Percentiles rank a stretch among this genome's conserved stretches.
Conservation (phyloP, 2,113 vertebrate genomes). For the Edolisoma coerulescens region DNA sequence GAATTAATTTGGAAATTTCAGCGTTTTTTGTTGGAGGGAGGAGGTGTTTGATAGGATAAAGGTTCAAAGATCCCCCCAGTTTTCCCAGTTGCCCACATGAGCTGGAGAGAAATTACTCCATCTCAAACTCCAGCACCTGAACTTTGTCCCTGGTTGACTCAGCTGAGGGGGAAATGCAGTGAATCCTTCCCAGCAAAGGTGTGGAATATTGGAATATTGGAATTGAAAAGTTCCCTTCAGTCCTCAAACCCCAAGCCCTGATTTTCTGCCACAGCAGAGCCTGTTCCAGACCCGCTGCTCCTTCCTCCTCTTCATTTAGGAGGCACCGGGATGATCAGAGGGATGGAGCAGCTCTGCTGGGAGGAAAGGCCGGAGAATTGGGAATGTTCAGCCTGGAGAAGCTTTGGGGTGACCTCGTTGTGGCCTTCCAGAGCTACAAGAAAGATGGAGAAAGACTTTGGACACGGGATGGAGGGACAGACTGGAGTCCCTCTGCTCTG, state of each 20-base stretch:
- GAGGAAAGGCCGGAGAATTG: not conserved
- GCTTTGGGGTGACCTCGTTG: not conserved
- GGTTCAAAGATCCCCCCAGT: not conserved
- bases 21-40: not conserved
- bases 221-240: not conserved
- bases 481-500: not conserved
- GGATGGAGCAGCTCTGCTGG: not conserved
- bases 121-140: not conserved
- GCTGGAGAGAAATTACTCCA: not conserved
- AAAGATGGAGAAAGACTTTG: not conserved
- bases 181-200: not conserved
- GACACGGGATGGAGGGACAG: not conserved
- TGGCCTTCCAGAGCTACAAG: not conserved
- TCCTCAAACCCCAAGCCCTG: no score
- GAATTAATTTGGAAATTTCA: not conserved
- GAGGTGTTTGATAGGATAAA: not conserved
- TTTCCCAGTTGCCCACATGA: not conserved
- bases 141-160: not conserved
- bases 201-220: not conserved
- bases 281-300: fast-evolving
- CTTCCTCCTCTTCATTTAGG: not conserved
- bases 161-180: not conserved
- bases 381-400: not conserved
- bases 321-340: not conserved
- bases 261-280: not conserved